Evolutionary conservation across 1,140 invertebrate genomes (phyloP).

Genomic region (Formica exsecta): DNA sequence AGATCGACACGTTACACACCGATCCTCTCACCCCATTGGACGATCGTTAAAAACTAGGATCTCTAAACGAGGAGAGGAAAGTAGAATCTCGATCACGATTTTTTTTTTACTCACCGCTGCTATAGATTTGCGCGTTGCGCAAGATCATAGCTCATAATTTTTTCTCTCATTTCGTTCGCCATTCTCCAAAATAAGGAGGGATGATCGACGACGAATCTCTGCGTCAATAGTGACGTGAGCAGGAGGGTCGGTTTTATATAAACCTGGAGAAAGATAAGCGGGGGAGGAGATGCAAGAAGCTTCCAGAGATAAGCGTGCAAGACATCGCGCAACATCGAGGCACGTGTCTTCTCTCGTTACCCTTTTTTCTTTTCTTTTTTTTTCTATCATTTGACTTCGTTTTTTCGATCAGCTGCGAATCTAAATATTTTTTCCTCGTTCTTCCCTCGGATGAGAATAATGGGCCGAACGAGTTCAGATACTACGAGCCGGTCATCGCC

Average conservation of each 20-base stretch:
- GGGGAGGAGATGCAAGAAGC: constrained; percentile 45
- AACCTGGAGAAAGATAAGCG: constrained; percentile 28
- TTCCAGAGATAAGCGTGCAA: constrained; percentile 56
- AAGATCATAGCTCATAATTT: constrained; percentile 19
- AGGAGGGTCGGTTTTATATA: constrained; percentile 21
- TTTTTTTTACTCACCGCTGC: constrained; percentile 8
- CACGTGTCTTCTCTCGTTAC: constrained; percentile 43
- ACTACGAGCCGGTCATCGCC: constrained; percentile 33
- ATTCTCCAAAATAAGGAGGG: constrained; percentile 18
- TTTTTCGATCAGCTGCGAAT: constrained; percentile 49
- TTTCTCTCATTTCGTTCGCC: not conserved
- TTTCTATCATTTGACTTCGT: constrained; percentile 34
- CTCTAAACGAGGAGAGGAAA: constrained; percentile 70
- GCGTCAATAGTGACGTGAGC: constrained; percentile 8
- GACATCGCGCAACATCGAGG: constrained; percentile 60
- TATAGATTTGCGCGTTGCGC: constrained; percentile 10
- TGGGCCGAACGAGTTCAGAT: constrained; percentile 35
- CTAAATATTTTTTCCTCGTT: constrained; percentile 22
- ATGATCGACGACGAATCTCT: constrained; percentile 10
- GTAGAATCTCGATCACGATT: constrained; percentile 48
- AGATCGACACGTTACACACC: constrained; percentile 68
- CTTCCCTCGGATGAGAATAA: constrained; percentile 34
- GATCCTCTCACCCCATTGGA: constrained; percentile 76
- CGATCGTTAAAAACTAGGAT: constrained; percentile 75
- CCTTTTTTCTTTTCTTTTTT: constrained; percentile 19